Evolutionary conservation across 2,113 vertebrate species (phyloP), one percentile per base, ranked within the genome.

Genomic region (Dunckerocampus dactyliophorus): DNA sequence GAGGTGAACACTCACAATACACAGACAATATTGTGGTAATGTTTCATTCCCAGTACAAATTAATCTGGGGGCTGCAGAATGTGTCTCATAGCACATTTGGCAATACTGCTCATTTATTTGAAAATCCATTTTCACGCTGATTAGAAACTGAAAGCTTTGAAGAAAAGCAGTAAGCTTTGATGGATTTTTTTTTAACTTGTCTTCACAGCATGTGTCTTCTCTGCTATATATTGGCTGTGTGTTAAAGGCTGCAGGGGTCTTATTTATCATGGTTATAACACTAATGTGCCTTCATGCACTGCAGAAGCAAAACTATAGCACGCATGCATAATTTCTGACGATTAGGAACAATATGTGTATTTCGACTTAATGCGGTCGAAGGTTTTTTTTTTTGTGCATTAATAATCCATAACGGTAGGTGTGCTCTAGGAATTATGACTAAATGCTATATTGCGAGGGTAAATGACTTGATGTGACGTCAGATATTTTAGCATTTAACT

Each of bases 1-100:
- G 47, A 39, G 67, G 60, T 49, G 62, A 63, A 43, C 60, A 71
- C 64, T 66, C 22, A 24, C 24, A 59, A 69, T 61, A 31, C 62
- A 45, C 62, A 59, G 74, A 75, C 69, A 65, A 62, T 63, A 39
- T 12, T 71, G 71, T 37, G 54, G 48, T 59, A 54, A 58, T 68
- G 69, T 45, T 63, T 60, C 62, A 63, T 62, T 56, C 66, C 51
- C 64, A 48, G 49, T 55, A 28, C 19, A 21, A 21, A 63, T 72
- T 21, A 61, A 21, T 74, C 47, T 54, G 69, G 59, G 51, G 17
- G 14, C 46, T 24, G 59, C 46, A 46, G 56, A 47, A 72, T 58
- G 47, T 4, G 37, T 28, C 62, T 69, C 47, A 21, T 31, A 31
- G 28, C 42, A 48, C 37, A 54, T 47, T 49, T 56, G 9, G 31